Evolutionary conservation across 2,888 invertebrate genomes (phyloP), one percentile per base, ranked within the genome.

Genomic region (Petrolisthes cinctipes): DNA sequence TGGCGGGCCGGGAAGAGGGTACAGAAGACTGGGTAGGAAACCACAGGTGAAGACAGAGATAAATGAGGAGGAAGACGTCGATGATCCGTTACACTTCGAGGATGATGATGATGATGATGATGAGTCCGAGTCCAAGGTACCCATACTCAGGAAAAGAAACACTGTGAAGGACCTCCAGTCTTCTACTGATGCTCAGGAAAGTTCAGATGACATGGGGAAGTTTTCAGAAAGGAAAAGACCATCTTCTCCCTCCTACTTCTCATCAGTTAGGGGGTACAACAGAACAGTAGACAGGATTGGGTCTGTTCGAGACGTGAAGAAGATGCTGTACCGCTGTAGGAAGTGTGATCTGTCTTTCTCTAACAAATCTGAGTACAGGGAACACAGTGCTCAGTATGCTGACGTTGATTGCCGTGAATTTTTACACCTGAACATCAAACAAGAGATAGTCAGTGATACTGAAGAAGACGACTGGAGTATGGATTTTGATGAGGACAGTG

Each of bases 221-320:
- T 78, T n/a, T 17, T 0, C 4, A 23, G 68, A 82, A 17, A 79
- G 54, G 56, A 82, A 66, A 51, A 14, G 37, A 66, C 0, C 11
- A 17, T 20, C 11, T 1, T 37, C 37, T 37, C 37, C 37, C 37
- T 37, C 37, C 37, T 37, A 37, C 37, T 37, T 37, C 17, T 51
- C 17, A 37, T 0, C 66, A 11, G 9, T n/a, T 66, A 17, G 14
- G 37, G 51, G 56, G 23, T 7, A 51, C 23, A n/a, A 56, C 14
- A 83, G 61, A 53, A 82, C 82, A 7, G 7, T 71, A 37, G 79
- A 83, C 4, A 51, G 79, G 53, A 86, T 88, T 51, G 61, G 53
- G 6, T 88, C 87, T 53, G 80, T 88, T 9, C 56, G 20, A 20
- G 87, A 88, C 66, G 87, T 88, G 51, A 88, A 88, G 66, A 88